phyloP scores from a whole-genome alignment of 1,140 invertebrate genomes.

The Ylistrum balloti region DNA sequence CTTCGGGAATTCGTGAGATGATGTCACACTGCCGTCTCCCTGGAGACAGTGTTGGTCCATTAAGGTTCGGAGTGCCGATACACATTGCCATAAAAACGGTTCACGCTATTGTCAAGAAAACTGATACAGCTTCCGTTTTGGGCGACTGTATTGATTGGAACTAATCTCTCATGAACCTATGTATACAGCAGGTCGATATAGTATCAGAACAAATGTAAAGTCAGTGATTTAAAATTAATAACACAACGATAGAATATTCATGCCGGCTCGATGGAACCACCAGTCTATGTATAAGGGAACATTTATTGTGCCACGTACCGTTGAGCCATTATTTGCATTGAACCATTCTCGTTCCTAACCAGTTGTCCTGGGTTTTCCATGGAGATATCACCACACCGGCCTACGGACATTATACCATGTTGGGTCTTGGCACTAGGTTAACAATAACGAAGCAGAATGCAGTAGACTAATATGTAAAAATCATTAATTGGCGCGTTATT shows the following conservation, averaged over 20 bases:
- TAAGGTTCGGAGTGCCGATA: neutral
- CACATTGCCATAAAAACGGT: slow-evolving; percentile 33
- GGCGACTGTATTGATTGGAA: neutral
- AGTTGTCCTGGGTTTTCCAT: neutral
- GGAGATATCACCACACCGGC: neutral
- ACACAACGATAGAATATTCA: neutral
- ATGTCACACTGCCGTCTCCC: slow-evolving; percentile 30
- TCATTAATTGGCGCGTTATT: slow-evolving; percentile 14
- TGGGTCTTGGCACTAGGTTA: neutral
- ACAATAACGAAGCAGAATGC: neutral
- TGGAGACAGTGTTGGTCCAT: slow-evolving; percentile 11
- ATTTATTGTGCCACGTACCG: neutral
- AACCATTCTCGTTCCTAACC: neutral
- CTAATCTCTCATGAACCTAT: neutral
- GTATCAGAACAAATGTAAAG: neutral
- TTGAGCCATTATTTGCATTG: too few relatives aligned
- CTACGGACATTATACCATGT: neutral
- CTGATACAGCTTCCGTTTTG: slow-evolving; percentile 24
- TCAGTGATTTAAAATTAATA: slow-evolving; percentile 33
- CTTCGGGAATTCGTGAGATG: slow-evolving; percentile 5
- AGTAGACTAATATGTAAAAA: slow-evolving; percentile 36
- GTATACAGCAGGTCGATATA: slow-evolving; percentile 23
- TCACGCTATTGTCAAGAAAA: slow-evolving; percentile 24
- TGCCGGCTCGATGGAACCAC: neutral
- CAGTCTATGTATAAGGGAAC: too few relatives aligned